Evolutionary conservation across 2,113 vertebrate species (phyloP).

Genomic region (Pongo abelii): DNA sequence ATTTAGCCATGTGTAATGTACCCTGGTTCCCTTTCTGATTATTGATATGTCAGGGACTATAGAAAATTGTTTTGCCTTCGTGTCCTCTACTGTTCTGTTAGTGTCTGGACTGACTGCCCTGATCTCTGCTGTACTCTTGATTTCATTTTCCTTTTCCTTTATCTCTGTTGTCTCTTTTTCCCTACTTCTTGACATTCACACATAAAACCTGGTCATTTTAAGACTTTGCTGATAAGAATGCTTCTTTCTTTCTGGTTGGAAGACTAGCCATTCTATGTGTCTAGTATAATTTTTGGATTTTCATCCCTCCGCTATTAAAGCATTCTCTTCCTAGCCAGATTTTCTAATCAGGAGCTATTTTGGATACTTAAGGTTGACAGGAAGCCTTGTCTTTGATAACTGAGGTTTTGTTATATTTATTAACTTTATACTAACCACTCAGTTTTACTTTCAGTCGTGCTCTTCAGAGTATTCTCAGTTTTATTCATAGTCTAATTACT

Average conservation of each 20-base stretch:
- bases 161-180: neutral
- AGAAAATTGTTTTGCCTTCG: neutral
- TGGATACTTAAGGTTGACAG: neutral
- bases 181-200: neutral
- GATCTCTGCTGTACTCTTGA: neutral
- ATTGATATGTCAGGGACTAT: neutral
- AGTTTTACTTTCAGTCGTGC: neutral
- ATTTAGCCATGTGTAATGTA: neutral
- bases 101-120: neutral
- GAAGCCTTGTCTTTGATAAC: neutral
- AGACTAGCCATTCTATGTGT: neutral
- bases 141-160: neutral
- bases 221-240: neutral
- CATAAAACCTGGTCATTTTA: neutral
- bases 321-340: neutral
- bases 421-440: neutral
- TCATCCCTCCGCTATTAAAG: neutral
- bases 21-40: neutral
- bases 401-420: neutral
- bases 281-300: neutral
- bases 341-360: neutral
- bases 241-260: neutral
- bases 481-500: slow-evolving; percentile 2
- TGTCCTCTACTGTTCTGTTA: neutral
- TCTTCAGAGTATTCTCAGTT: slow-evolving; percentile 22